Base-by-base conservation (phyloP, 2,797 vertebrate species). In the Craterocephalus amniculus region DNA sequence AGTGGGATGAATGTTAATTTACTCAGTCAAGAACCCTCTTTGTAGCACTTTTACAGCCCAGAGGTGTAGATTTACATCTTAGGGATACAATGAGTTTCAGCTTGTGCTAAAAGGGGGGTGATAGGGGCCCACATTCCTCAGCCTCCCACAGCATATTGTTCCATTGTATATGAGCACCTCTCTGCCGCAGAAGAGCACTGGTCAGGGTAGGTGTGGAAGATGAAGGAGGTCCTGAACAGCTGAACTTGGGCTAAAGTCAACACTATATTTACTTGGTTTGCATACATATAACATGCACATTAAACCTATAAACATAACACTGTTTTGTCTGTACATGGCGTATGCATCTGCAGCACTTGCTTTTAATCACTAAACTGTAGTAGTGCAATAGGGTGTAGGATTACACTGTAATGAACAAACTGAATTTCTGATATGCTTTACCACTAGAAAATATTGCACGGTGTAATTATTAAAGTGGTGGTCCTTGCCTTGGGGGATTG, bases 41-140 rank as follows among this genome's bases (percentile, higher is more conserved):
- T 94, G 93, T 89, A 83, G 83, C 91, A 85, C 92, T 90, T 92
- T 81, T 88, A 93, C 90, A 92, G 91, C 91, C 89, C 93, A 92
- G 93, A 94, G 94, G 95, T 91, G 94, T 94, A 87, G 93, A 94
- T 92, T 94, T 91, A 93, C 91, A 92, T 85, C 83, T 86, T 91
- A 83, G 68, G 81, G 91, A 92, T 90, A 92, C 89, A 93, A 92
- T 88, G 85, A 93, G 90, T 93, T 89, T 93, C 90, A 86, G 93
- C 91, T 87, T 79, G 86, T 87, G 81, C 72, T 83, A 85, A 90
- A 92, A 92, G 80, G 89, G 73, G 80, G 78, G 90, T 92, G 93
- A 90, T 84, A 79, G 45, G 88, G 58, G 89, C 88, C 92, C 88
- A 90, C 92, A 95, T 95, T 95, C 92, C 79, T 91, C 63, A 12